phyloP scores from a whole-genome alignment of 2,888 invertebrate genomes.

The Drosophila sordidapex region DNA sequence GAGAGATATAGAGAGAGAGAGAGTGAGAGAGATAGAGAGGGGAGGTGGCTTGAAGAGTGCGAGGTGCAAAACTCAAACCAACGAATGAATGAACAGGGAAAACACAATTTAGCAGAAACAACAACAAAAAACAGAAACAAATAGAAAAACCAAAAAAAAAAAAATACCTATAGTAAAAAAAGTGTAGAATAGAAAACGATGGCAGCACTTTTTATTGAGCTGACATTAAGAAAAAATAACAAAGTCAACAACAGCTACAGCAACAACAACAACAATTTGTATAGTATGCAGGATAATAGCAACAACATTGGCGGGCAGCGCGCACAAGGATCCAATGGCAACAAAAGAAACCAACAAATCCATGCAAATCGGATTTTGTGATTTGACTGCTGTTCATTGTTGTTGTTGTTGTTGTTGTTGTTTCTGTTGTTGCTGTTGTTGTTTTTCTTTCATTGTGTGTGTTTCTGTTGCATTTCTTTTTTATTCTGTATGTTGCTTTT shows the following conservation, averaged over 20 bases:
- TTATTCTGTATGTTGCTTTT: slow-evolving; percentile 39
- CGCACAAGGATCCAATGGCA: slow-evolving; percentile 72
- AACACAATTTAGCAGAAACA: slow-evolving; percentile 80
- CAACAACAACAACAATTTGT: slow-evolving; percentile 44
- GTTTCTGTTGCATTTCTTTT: slow-evolving; percentile 27
- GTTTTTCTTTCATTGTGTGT: slow-evolving; percentile 34
- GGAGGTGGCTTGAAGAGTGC: slow-evolving; percentile 1
- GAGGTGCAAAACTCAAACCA: slow-evolving; percentile 37
- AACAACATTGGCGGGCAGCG: slow-evolving; percentile 58
- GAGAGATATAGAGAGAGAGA: neutral
- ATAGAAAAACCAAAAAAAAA: slow-evolving; percentile 32
- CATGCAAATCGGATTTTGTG: slow-evolving; percentile 84
- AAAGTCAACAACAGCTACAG: slow-evolving; percentile 71
- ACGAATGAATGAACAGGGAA: slow-evolving; percentile 82
- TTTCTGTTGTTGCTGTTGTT: slow-evolving; percentile 19
- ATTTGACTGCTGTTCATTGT: slow-evolving; percentile 68
- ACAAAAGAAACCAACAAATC: slow-evolving; percentile 82
- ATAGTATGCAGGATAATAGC: slow-evolving; percentile 55
- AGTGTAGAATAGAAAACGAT: slow-evolving; percentile 47
- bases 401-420: slow-evolving; percentile 20
- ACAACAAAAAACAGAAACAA: slow-evolving; percentile 67
- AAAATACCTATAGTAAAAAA: slow-evolving; percentile 13
- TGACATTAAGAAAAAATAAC: slow-evolving; percentile 80
- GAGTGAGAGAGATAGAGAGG: neutral
- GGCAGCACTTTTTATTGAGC: slow-evolving; percentile 76